These are phyloP conservation scores for Chiloscyllium plagiosum DNA, from an alignment of 2,113 vertebrate species.

Conservation along the genomic window DNA sequence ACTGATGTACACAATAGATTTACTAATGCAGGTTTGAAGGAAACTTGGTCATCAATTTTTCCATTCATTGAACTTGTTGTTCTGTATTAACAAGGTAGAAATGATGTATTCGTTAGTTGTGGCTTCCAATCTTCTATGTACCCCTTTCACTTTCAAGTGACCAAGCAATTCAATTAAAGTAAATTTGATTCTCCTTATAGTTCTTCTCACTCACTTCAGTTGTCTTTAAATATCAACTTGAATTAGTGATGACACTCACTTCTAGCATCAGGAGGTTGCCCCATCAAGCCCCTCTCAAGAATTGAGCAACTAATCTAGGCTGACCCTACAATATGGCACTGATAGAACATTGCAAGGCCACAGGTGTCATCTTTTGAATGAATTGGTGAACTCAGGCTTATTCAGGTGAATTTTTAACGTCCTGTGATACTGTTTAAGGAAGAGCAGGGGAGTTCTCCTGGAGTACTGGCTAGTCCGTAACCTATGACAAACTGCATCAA, in stretches of 20 bases:
- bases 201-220: background rate
- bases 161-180: background rate
- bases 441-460: background rate
- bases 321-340: background rate
- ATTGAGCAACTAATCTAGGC: background rate
- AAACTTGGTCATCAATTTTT: background rate
- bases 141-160: background rate
- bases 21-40: background rate
- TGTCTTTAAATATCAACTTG: background rate
- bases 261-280: background rate
- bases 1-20: background rate
- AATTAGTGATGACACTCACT: background rate
- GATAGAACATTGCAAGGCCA: background rate
- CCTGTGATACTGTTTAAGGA: background rate
- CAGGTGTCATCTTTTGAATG: background rate
- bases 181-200: background rate
- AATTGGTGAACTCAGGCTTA: background rate
- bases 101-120: background rate
- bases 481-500: background rate
- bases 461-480: background rate
- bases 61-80: background rate
- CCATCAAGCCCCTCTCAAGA: background rate
- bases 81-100: background rate
- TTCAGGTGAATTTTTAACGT: background rate
- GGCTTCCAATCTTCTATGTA: background rate